Percentiles rank a stretch among this genome's conserved stretches.
Conservation (phyloP, 2,888 invertebrate species). For the Caenorhabditis imperialis region DNA sequence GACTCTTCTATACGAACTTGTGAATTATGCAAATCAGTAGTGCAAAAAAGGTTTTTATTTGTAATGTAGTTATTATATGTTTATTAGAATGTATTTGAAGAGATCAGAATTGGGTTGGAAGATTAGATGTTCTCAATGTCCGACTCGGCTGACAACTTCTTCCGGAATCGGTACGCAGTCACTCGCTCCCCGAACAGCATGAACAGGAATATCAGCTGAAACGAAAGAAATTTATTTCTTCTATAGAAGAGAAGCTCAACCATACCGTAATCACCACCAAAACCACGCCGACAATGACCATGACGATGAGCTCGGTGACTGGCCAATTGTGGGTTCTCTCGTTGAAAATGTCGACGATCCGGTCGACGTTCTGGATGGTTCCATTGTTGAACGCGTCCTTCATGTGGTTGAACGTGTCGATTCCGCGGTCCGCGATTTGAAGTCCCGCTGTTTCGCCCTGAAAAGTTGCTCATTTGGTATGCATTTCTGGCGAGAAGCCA, state of each 20-base stretch:
- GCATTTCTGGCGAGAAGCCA: too few species aligned
- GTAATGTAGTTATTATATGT: too few species aligned
- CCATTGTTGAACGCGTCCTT: slow-evolving; percentile 52
- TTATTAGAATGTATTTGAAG: too few species aligned
- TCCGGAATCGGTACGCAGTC: slow-evolving; percentile 46
- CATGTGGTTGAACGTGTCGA: slow-evolving; percentile 51
- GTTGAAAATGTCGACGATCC: slow-evolving; percentile 42
- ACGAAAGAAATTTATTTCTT: too few species aligned
- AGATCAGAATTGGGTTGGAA: background rate
- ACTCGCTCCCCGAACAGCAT: slow-evolving; percentile 40
- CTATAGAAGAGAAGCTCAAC: background rate
- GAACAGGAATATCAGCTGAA: slow-evolving; percentile 47
- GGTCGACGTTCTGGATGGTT: slow-evolving; percentile 55
- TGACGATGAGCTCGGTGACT: slow-evolving; percentile 59
- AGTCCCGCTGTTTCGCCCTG: slow-evolving; percentile 57
- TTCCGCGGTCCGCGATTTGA: slow-evolving; percentile 54
- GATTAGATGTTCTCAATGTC: slow-evolving; percentile 45
- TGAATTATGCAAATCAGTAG: slow-evolving; percentile 52
- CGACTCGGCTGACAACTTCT: slow-evolving; percentile 37
- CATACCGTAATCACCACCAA: slow-evolving; percentile 61
- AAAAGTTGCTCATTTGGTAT: background rate
- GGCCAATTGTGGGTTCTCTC: slow-evolving; percentile 49
- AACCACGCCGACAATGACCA: slow-evolving; percentile 59
- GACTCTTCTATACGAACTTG: slow-evolving; percentile 38
- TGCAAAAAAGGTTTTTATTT: slow-evolving; percentile 8